phyloP scores from a whole-genome alignment of 2,797 vertebrate species.

The Salarias fasciatus region DNA sequence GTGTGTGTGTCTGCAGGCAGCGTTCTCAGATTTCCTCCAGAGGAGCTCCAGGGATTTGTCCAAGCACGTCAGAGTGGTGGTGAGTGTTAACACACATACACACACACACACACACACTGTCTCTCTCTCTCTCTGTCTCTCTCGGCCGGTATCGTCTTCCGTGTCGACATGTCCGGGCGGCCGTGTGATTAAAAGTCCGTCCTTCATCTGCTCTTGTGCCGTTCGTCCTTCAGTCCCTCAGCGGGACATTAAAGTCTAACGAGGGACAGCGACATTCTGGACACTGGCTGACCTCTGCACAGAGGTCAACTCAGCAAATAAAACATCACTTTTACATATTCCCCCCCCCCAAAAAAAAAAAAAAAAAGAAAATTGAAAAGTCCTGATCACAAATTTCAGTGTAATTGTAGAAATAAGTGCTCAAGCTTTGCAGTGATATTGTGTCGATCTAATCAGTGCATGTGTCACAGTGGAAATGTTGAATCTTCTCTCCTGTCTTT shows the following conservation, averaged over 20 bases:
- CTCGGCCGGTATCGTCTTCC: conserved; percentile 51
- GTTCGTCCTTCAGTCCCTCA: conserved; percentile 9
- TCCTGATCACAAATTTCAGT: too few species aligned
- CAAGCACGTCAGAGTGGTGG: conserved; percentile 98
- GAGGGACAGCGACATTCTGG: not conserved
- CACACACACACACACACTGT: too few species aligned
- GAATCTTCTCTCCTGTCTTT: conserved; percentile 5
- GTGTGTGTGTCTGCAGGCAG: conserved; percentile 84
- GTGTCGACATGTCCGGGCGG: conserved; percentile 54
- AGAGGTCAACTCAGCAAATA: not conserved
- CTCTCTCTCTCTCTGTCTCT: conserved; percentile 27
- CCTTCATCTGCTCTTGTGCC: conserved; percentile 46
- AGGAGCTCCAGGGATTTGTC: conserved; percentile 98
- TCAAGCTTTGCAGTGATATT: not conserved
- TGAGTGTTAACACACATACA: conserved; percentile 86
- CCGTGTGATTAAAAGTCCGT: conserved; percentile 51
- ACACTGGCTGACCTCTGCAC: conserved; percentile 12
- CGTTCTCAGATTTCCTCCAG: conserved; percentile 98
- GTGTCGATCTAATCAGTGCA: too few species aligned
- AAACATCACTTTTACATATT: too few species aligned
- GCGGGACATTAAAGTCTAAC: not conserved
- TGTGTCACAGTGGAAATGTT: not conserved
- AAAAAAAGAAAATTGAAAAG: too few species aligned
- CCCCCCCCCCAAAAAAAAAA: too few species aligned
- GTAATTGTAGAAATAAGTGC: not conserved